phyloP scores from a whole-genome alignment of 1,140 invertebrate genomes.

The Drosophila punjabiensis region DNA sequence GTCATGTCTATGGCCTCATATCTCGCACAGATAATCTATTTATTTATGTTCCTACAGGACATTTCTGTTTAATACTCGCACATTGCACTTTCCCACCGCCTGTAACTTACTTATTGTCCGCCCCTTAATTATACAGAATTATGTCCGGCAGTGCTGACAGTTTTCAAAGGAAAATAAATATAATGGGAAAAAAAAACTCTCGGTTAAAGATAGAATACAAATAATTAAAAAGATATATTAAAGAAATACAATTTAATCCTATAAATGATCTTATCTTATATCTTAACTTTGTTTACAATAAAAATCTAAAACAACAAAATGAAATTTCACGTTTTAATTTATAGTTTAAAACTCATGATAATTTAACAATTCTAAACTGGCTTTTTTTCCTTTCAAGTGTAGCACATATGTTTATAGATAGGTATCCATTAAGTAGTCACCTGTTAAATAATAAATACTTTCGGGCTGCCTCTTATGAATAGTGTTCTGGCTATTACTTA shows the following conservation, averaged over 20 bases:
- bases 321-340: no score
- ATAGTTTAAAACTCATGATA: no score
- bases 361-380: no score
- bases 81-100: conserved; percentile 55
- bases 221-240: not conserved
- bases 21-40: conserved; percentile 30
- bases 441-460: not conserved
- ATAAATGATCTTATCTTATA: no score
- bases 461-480: not conserved
- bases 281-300: no score
- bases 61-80: conserved; percentile 16
- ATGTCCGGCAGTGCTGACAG: not conserved
- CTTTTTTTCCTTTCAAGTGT: not conserved
- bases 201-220: not conserved
- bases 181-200: no score
- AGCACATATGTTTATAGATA: not conserved
- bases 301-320: not conserved
- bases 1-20: conserved; percentile 9
- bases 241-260: not conserved
- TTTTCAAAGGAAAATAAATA: not conserved
- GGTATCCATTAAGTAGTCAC: not conserved
- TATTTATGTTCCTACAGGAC: conserved; percentile 5
- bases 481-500: not conserved
- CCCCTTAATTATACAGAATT: conserved; percentile 48
- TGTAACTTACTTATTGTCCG: conserved; percentile 11